Conservation (phyloP, 2,888 invertebrate genomes). For the Polymixis lichenea region DNA sequence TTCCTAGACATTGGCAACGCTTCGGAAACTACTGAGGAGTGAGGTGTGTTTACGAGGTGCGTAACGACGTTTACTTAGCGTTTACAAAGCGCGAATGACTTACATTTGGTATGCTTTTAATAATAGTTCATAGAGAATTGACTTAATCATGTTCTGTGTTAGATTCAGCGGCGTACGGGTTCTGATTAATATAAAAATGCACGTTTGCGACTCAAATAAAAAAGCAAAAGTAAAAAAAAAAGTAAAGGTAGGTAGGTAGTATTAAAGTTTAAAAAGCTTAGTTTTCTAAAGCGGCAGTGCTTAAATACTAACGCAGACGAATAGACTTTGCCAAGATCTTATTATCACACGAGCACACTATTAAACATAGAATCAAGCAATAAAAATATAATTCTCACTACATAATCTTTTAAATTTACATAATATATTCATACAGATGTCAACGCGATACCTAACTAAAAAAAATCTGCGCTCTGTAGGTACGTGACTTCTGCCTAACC, state of each 20-base stretch:
- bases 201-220: no score
- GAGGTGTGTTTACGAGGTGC: slow-evolving; percentile 51
- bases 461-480: slow-evolving; percentile 22
- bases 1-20: slow-evolving; percentile 54
- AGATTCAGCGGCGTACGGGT: no score
- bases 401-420: slow-evolving; percentile 48
- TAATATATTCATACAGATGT: slow-evolving; percentile 47
- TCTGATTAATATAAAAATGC: no score
- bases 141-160: background rate
- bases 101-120: slow-evolving; percentile 36
- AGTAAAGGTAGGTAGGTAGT: no score
- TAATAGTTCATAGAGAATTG: slow-evolving; percentile 21
- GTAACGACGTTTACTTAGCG: slow-evolving; percentile 29
- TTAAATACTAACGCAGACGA: slow-evolving; percentile 1
- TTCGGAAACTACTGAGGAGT: slow-evolving; percentile 35
- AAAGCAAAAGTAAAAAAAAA: no score
- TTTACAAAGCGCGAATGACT: slow-evolving; percentile 39
- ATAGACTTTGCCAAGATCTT: slow-evolving; percentile 15
- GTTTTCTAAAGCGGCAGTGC: background rate
- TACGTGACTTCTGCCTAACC: slow-evolving; percentile 51
- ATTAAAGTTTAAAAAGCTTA: no score
- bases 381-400: slow-evolving; percentile 54
- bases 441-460: slow-evolving; percentile 44
- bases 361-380: slow-evolving; percentile 40
- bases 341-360: slow-evolving; percentile 1